Evolutionary conservation across 2,888 invertebrate genomes (phyloP).

Genomic region (Bellardia pandia): DNA sequence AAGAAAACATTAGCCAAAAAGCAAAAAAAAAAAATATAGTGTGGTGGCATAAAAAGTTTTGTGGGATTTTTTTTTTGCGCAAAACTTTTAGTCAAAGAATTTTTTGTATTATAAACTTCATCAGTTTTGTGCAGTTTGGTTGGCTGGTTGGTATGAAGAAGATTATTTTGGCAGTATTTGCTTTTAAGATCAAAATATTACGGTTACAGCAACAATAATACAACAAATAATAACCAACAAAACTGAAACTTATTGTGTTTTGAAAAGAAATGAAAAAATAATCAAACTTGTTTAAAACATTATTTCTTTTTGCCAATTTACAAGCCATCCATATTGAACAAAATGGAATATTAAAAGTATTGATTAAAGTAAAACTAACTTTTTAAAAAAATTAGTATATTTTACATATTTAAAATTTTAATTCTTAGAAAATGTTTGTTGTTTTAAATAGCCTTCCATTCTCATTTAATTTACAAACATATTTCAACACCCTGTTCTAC

Average conservation of each 20-base stretch:
- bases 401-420: background rate
- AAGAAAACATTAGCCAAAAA: slow-evolving; percentile 16
- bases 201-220: slow-evolving; percentile 8
- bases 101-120: slow-evolving; percentile 51
- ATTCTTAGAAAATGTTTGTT: no score
- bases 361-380: background rate
- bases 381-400: background rate
- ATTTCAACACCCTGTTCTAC: slow-evolving; percentile 14
- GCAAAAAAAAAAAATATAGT: background rate
- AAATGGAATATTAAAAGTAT: slow-evolving; percentile 2
- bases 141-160: slow-evolving; percentile 24
- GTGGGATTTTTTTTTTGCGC: slow-evolving; percentile 19
- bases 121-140: slow-evolving; percentile 33
- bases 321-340: background rate
- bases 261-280: slow-evolving; percentile 4
- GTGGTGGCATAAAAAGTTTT: slow-evolving; percentile 59
- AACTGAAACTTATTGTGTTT: slow-evolving; percentile 36
- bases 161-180: slow-evolving; percentile 57
- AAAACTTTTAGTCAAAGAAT: slow-evolving; percentile 52
- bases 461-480: background rate
- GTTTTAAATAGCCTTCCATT: background rate
- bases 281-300: slow-evolving; percentile 53
- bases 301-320: background rate
- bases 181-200: slow-evolving; percentile 56
- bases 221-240: slow-evolving; percentile 40